phyloP scores from a whole-genome alignment of 1,140 invertebrate genomes.

The Anastatus disparis region DNA sequence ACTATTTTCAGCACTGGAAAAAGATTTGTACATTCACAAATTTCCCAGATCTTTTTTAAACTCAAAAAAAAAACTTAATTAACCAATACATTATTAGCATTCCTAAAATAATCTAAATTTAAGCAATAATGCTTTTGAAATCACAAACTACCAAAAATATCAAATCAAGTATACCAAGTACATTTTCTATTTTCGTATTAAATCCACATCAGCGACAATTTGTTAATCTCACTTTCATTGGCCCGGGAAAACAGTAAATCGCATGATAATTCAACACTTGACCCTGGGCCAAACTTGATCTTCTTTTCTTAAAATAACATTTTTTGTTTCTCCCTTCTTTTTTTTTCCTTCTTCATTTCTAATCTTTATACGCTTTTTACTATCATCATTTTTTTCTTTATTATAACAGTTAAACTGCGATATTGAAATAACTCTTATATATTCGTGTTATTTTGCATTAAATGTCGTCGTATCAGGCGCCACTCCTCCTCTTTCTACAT shows the following conservation, averaged over 20 bases:
- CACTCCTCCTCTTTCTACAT: neutral
- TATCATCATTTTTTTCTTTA: no score
- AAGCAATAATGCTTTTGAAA: neutral
- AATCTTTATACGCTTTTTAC: no score
- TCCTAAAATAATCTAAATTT: neutral
- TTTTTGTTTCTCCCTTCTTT: conserved; percentile 1
- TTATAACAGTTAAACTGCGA: no score
- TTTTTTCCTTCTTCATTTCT: conserved; percentile 13
- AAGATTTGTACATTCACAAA: no score
- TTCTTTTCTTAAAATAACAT: conserved; percentile 15
- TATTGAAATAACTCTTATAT: neutral
- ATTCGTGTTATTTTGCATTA: conserved; percentile 5
- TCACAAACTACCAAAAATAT: neutral
- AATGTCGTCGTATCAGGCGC: conserved; percentile 1
- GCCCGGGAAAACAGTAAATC: neutral
- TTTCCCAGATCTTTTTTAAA: no score
- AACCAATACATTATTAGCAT: neutral
- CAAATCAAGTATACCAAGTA: no score
- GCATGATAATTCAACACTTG: conserved; percentile 25
- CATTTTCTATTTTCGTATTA: no score
- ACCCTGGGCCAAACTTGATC: conserved; percentile 22
- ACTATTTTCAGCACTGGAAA: no score
- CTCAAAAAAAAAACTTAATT: no score
- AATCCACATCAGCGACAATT: neutral
- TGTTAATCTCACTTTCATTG: neutral